Percentiles rank a stretch among this genome's conserved stretches.
phyloP scores from a whole-genome alignment of 2,797 vertebrate genomes.

The Paguma larvata region DNA sequence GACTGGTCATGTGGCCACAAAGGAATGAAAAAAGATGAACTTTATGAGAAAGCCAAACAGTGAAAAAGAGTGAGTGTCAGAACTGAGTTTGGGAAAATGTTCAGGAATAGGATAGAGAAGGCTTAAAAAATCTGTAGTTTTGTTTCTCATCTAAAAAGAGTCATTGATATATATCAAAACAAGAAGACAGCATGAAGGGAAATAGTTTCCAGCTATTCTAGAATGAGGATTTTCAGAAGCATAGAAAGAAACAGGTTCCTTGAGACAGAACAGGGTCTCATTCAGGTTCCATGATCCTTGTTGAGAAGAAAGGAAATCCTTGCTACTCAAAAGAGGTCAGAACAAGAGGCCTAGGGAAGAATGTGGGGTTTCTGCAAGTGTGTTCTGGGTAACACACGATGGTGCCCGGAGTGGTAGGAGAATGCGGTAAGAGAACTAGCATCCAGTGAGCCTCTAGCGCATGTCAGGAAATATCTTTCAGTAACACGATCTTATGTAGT shows the following conservation, averaged over 20 bases:
- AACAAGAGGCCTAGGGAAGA: background rate
- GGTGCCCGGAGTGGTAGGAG: background rate
- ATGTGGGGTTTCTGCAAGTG: background rate
- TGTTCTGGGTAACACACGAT: background rate
- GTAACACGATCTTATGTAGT: background rate
- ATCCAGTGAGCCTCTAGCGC: background rate
- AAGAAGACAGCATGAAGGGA: background rate
- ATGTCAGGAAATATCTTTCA: background rate
- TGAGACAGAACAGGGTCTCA: background rate
- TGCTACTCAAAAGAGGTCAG: background rate
- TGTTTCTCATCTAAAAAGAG: background rate
- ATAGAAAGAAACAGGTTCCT: background rate
- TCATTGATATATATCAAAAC: background rate
- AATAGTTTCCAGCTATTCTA: background rate
- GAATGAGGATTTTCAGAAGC: background rate
- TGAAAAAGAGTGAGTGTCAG: background rate
- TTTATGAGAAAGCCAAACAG: background rate
- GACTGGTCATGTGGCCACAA: background rate
- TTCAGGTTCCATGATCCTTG: background rate
- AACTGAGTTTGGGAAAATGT: background rate
- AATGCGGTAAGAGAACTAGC: background rate
- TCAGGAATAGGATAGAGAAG: background rate
- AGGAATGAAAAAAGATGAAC: background rate
- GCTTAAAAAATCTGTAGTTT: background rate
- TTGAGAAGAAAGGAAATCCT: constrained; percentile 26